Base-by-base conservation (phyloP, 2,797 vertebrate species). In the Sitta carolinensis region DNA sequence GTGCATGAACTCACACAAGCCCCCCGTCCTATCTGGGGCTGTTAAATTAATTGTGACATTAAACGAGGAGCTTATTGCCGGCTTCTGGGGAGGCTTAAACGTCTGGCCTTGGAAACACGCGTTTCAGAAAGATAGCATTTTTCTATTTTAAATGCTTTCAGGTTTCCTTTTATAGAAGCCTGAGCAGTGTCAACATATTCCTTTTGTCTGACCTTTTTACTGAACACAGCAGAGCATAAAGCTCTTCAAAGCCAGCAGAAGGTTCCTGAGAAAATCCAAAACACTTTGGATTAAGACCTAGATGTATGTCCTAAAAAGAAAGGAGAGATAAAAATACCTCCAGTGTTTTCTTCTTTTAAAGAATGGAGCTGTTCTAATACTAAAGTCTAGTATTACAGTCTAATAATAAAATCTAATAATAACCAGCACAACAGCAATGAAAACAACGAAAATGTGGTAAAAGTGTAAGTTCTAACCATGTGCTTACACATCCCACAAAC, bases 41-140 rank as follows among this genome's bases (percentile, higher is more conserved):
- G 67, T 91, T 94, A 94, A 97, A 97, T 94, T 96, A 96, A 95
- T 94, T 94, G 84, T 93, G 91, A 94, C 95, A 95, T 89, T 64
- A 83, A 52, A 57, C 73, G 38, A 93, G 87, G 68, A 89, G 87
- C 92, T 95, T 88, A 79, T 51, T 93, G 55, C 52, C 8, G 57
- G 89, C 96, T 95, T 93, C 94, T 94, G 95, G 73, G 75, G 54
- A 95, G 57, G 58, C 84, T 88, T 88, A 82, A 92, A 91, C 15
- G 16, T 18, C 32, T 80, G 68, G 32, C 25, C 61, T 87, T 87
- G 75, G 88, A 87, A 96, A 90, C 62, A 57, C 3, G 12, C 21
- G 17, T 89, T 92, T 83, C 73, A 82, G 70, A 90, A 95, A 95
- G 93, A 87, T 11, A 85, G 78, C 55, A 68, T 88, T 92, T 89